Base-by-base conservation (phyloP, 2,888 invertebrate genomes). In the Xanthorhoe designata region DNA sequence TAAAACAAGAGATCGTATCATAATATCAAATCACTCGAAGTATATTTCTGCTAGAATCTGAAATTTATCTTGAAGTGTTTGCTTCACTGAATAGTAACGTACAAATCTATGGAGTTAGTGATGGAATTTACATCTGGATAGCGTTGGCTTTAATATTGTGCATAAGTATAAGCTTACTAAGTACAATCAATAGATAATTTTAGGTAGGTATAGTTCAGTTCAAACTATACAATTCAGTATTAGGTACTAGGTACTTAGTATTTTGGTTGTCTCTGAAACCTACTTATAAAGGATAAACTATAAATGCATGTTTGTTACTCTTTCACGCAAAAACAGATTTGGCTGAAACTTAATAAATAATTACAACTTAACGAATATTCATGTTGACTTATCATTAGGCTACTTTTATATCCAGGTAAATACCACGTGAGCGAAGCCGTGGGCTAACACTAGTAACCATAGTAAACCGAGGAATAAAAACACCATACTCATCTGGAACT, bases 51-150 rank as follows among this genome's bases (percentile, higher is more conserved):
- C 15, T 5, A 47, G 15, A 47, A 47, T 5, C 17, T 15, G 1
- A 17, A 4, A 47, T 15, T 47, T 17, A 47, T 29, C 7, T 55
- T 49, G 47, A 38, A 35, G n/a, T 18, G 35, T 54, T 24, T 55
- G 19, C 24, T 61, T 2, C 18, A 38, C 1, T 24, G 18, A 49
- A 32, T 19, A 9, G 8, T 17, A 35, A 10, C 15, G 13, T 9
- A 6, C 52, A 47, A 49, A 56, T 62, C 29, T 29, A 17, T 51
- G 10, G 56, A 50, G 50, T 62, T 56, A 7, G 80, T 80, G 73
- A 73, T 38, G 56, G 38, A 56, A 55, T 62, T 61, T 55, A 17
- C 17, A 47, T 62, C 50, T 59, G 66, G 72, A 58, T 53, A 42
- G 52, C 24, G 55, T 67, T 59, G 64, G 55, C 17, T 6, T 4